Conservation (phyloP, 1,140 invertebrate species). For the Scaptomyza pallida region DNA sequence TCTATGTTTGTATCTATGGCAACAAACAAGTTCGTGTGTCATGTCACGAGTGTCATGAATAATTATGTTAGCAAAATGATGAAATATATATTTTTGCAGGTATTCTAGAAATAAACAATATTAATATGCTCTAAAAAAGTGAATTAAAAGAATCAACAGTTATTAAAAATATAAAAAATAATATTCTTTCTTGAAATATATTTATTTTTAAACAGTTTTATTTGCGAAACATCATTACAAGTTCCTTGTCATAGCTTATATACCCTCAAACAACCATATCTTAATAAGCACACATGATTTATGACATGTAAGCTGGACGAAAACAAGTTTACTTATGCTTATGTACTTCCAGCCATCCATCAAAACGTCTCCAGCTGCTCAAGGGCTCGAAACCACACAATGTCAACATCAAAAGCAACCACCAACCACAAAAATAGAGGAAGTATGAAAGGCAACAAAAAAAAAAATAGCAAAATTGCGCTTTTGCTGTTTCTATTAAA, state of each 20-base stretch:
- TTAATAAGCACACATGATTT: slow-evolving; percentile 49
- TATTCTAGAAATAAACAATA: background rate
- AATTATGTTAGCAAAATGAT: slow-evolving; percentile 43
- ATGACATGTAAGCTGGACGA: slow-evolving; percentile 48
- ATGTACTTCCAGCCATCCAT: slow-evolving; percentile 47
- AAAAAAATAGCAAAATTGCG: slow-evolving; percentile 32
- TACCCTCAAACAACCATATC: background rate
- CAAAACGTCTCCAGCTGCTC: slow-evolving; percentile 53
- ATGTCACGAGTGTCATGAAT: slow-evolving; percentile 50
- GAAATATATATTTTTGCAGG: background rate
- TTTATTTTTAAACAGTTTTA: no score
- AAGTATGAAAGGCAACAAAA: background rate
- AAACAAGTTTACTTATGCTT: slow-evolving; percentile 49
- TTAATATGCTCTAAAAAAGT: background rate
- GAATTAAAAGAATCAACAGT: no score
- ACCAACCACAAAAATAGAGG: slow-evolving; percentile 32
- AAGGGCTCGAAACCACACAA: slow-evolving; percentile 3
- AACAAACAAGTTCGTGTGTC: slow-evolving; percentile 35
- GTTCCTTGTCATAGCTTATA: background rate
- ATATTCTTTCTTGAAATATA: no score
- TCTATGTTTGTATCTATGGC: slow-evolving; percentile 12
- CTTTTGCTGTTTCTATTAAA: slow-evolving; percentile 58
- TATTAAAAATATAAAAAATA: background rate
- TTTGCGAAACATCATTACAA: background rate
- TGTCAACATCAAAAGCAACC: slow-evolving; percentile 49